Evolutionary conservation across 2,113 vertebrate genomes (phyloP).

Genomic region (Silurus glanis): DNA sequence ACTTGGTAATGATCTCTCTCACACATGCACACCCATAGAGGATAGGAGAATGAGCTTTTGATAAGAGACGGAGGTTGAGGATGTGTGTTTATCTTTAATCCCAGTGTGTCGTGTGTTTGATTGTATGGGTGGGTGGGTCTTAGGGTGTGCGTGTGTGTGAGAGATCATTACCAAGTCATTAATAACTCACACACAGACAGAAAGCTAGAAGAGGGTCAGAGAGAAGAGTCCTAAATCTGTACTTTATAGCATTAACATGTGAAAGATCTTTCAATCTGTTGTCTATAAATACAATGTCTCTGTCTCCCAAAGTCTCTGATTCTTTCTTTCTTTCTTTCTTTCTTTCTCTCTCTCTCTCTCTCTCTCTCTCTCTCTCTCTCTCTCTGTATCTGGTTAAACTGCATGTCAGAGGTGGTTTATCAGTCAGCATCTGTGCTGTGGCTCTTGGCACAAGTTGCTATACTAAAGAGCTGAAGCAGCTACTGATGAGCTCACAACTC

Average conservation of each 20-base stretch:
- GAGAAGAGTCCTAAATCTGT: not conserved
- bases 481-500: constrained; percentile 48
- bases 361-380: constrained; percentile 9
- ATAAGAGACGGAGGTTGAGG: constrained; percentile 23
- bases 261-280: not conserved
- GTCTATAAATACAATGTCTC: not conserved
- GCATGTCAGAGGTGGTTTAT: constrained; percentile 45
- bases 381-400: constrained; percentile 27
- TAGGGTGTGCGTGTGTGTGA: not conserved
- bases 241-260: not conserved
- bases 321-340: not conserved
- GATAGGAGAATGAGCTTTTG: constrained; percentile 1
- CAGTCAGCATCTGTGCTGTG: constrained; percentile 48
- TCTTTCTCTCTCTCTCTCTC: too few species aligned
- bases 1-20: not conserved
- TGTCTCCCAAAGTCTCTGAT: not conserved
- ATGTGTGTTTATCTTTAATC: constrained; percentile 35
- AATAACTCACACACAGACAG: not conserved
- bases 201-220: not conserved
- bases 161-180: not conserved
- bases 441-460: constrained; percentile 35
- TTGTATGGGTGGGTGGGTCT: not conserved
- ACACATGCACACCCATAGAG: not conserved
- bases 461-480: constrained; percentile 38
- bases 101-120: not conserved